Base-by-base conservation (phyloP, 2,113 vertebrate genomes). In the Rhineura floridana region DNA sequence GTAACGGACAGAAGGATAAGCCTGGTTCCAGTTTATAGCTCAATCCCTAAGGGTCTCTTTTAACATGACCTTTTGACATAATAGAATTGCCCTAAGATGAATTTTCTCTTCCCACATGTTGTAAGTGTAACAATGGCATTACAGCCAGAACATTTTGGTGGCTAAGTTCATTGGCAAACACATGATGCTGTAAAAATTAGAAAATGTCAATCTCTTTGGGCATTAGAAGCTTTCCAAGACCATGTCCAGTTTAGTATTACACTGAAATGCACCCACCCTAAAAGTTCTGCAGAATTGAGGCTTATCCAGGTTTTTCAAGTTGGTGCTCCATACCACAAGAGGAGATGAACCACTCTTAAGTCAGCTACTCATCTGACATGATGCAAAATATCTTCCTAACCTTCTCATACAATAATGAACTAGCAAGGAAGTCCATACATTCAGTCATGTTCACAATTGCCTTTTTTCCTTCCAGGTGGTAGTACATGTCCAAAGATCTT, bases 401-500 rank as follows among this genome's bases (percentile, higher is more conserved):
- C 10, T 15, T 8, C 4, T 33, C 39, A 55, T 52, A 44, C 39
- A 44, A 73, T 59, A 12, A 17, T n/a, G 10, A 59, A 11, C 5
- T 23, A 81, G 11, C 25, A 69, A 55, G 17, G 25, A 50, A 78
- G 17, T 46, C 39, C 30, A 28, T 48, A 48, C 42, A 17, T 50
- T 42, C 52, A 21, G 25, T 44, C 15, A 48, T 17, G 3, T 30
- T 73, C 33, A 67, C 50, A 42, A 15, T 65, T 33, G 59, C 72
- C 91, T 95, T 81, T 48, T 33, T 4, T 55, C 6, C 39, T 86
- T 69, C 9, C 92, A 98, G 97, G 96, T 92, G 90, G 83, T 95
- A 97, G 96, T 86, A 83, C 90, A 91, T 97, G 94, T 93, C 95
- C 96, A 81, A 95, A 96, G 91, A 81, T 96, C 69, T 44, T 95